Base-by-base conservation (phyloP, 2,888 invertebrate species). In the Volucella zonaria region DNA sequence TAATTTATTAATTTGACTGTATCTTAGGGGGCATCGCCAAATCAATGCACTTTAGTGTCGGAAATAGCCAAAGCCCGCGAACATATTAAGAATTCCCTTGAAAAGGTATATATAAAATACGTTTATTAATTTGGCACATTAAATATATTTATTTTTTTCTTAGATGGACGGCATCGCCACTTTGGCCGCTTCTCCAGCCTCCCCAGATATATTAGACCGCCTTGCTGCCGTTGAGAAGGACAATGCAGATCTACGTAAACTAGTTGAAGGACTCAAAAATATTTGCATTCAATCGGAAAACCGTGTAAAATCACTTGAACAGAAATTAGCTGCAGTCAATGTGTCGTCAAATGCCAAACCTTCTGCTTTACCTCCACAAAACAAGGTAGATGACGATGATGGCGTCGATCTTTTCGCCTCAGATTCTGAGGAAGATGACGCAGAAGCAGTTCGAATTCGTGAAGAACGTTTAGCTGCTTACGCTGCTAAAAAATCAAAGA, bases 401-500 rank as follows among this genome's bases (percentile, higher is more conserved):
- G 96, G 95, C 89, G 95, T 97, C 9, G 96, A 97, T 92, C 93
- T 96, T 0, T 96, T 96, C 92, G 96, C 94, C 45, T 96, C 96
- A 62, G 96, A 96, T 88, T 96, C 96, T 87, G 96, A 95, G 87
- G 93, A 92, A 88, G 96, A 95, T 89, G 95, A 94, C 92, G 94
- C 93, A 88, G 96, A 94, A 87, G 96, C 95, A 85, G 95, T 95
- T 93, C 83, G 96, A 94, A 92, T 92, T 96, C 88, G 95, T 94
- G 96, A 97, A 90, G 96, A 97, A 91, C 94, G 98, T 75, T 92
- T 99, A 73, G 96, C 96, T 86, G 97, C 96, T 58, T 98, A 99
- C 91, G 95, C 95, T 89, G 97, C 95, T 3, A 98, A 97, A 92
- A 99, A 99, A 93, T 93, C 97, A 6, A 97, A 97, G 92, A 98